Conservation (phyloP, 2,113 vertebrate genomes). For the Mohoua ochrocephala region DNA sequence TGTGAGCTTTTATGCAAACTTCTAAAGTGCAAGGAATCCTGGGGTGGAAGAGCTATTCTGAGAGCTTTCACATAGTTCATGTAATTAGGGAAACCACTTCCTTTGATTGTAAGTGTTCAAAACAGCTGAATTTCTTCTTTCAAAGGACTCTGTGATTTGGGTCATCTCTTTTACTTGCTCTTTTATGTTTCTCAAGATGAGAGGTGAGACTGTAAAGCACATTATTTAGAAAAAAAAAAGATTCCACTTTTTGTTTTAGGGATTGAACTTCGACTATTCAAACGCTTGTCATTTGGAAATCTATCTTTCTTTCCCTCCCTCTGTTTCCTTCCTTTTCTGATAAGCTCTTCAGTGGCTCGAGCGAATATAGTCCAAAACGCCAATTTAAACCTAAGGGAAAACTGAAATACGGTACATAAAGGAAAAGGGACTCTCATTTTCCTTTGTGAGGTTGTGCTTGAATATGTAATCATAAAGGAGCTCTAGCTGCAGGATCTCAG, state of each 20-base stretch:
- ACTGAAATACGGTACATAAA: slow-evolving; percentile 53
- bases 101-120: slow-evolving; percentile 87
- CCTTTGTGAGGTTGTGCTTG: slow-evolving; percentile 55
- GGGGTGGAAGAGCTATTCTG: slow-evolving; percentile 83
- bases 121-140: slow-evolving; percentile 84
- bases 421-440: slow-evolving; percentile 68
- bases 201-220: slow-evolving; percentile 77
- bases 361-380: slow-evolving; percentile 62
- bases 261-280: slow-evolving; percentile 81
- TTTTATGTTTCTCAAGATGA: slow-evolving; percentile 83
- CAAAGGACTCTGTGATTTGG: slow-evolving; percentile 84
- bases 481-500: slow-evolving; percentile 46
- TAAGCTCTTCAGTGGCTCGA: slow-evolving; percentile 55
- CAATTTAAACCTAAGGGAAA: slow-evolving; percentile 72
- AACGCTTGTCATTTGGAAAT: slow-evolving; percentile 75
- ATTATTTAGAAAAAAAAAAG: slow-evolving; percentile 76
- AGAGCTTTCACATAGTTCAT: slow-evolving; percentile 84
- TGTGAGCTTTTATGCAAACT: slow-evolving; percentile 86
- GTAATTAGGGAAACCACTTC: slow-evolving; percentile 87
- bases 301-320: slow-evolving; percentile 69
- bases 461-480: slow-evolving; percentile 67
- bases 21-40: slow-evolving; percentile 85
- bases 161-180: slow-evolving; percentile 81
- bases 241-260: slow-evolving; percentile 82
- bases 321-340: slow-evolving; percentile 69